Conservation (phyloP, 2,888 invertebrate species). For the Chorisops tibialis region DNA sequence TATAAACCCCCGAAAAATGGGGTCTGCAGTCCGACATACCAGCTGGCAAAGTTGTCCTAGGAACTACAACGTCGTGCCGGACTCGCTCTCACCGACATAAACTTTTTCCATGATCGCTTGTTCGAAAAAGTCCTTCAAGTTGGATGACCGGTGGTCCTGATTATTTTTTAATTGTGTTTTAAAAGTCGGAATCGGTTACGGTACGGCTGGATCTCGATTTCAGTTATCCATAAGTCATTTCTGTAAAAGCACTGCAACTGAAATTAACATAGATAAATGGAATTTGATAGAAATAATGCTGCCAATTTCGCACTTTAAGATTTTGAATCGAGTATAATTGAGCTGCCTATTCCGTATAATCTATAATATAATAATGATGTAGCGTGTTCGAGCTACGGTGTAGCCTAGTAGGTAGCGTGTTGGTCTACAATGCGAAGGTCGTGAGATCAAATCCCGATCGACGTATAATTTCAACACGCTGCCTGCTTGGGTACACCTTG, state of each 20-base stretch:
- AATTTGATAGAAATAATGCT: background rate
- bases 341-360: too few species aligned
- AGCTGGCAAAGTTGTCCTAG: background rate
- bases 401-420: too few species aligned
- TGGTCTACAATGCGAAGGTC: too few species aligned
- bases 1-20: slow-evolving; percentile 9
- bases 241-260: background rate
- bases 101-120: background rate
- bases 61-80: background rate
- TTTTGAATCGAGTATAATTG: too few species aligned
- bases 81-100: background rate
- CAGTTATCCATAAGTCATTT: slow-evolving; percentile 14
- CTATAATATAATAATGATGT: too few species aligned
- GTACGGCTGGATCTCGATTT: background rate
- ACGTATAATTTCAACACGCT: too few species aligned
- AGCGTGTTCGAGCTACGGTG: too few species aligned
- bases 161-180: slow-evolving; percentile 25
- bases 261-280: slow-evolving; percentile 7
- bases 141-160: slow-evolving; percentile 21
- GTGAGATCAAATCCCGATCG: too few species aligned
- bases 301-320: too few species aligned
- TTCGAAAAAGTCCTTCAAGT: slow-evolving; percentile 9
- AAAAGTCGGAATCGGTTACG: background rate
- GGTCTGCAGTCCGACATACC: background rate
- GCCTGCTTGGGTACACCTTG: too few species aligned